Base-by-base conservation (phyloP, 2,888 invertebrate species). In the Eupithecia centaureata region DNA sequence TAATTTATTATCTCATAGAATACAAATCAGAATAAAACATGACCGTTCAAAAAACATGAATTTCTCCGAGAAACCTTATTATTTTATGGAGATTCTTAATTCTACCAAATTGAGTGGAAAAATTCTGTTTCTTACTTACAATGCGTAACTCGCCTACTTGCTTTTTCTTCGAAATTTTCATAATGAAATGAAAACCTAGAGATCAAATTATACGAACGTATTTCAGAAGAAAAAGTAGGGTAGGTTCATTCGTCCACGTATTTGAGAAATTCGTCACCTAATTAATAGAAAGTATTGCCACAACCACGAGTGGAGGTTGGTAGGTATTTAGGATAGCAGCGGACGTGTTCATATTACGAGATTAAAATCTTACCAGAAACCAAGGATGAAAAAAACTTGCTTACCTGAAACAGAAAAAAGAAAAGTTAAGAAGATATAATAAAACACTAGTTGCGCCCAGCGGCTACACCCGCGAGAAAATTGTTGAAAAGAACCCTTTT, bases 321-420 rank as follows among this genome's bases (percentile, higher is more conserved):
- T n/a, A n/a, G n/a, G n/a, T n/a, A n/a, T n/a, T n/a, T n/a, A n/a
- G n/a, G n/a, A n/a, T n/a, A n/a, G n/a, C n/a, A n/a, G n/a, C n/a
- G n/a, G n/a, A n/a, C n/a, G n/a, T n/a, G n/a, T n/a, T n/a, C n/a
- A n/a, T n/a, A n/a, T n/a, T n/a, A n/a, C n/a, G n/a, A n/a, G n/a
- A n/a, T n/a, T n/a, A 22, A 47, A 22, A 47, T 22, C 42, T 47
- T 47, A n/a, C n/a, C 28, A 54, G 30, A 8, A 27, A 30, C 7
- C 10, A 8, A 10, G 7, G 8, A 27, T 28, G n/a, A 3, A n/a
- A 27, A 5, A 52, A 52, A 52, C 27, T 27, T 52, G 27, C 67
- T 63, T 67, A 67, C 67, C 67, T 67, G 63, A 60, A 67, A 67
- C 18, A 56, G 54, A 32, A 38, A 60, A 47, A 22, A 60, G 1